These are phyloP conservation scores for Pachydiplax longipennis DNA, from an alignment of 2,888 invertebrate genomes.

Conservation along the genomic window DNA sequence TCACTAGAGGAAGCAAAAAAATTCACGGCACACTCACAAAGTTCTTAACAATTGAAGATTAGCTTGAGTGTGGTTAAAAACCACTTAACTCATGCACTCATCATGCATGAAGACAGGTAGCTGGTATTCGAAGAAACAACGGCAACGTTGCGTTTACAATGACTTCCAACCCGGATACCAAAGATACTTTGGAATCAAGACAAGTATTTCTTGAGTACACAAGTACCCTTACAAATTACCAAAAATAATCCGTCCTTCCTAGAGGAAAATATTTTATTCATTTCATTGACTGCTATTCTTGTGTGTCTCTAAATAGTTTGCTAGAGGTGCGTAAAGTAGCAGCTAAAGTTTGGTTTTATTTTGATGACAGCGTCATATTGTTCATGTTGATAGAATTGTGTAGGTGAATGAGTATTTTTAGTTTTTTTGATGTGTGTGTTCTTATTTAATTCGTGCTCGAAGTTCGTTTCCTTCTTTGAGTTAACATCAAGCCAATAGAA, in stretches of 20 bases:
- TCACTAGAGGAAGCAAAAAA: not conserved
- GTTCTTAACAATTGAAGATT: not conserved
- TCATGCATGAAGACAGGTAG: slow-evolving; percentile 42
- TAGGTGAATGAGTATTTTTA: slow-evolving; percentile 48
- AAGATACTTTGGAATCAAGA: slow-evolving; percentile 49
- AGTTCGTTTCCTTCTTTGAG: not conserved
- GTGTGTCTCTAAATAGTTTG: not conserved
- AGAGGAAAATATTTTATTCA: not conserved
- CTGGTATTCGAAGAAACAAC: slow-evolving; percentile 38
- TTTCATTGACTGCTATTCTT: not conserved
- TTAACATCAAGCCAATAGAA: not conserved
- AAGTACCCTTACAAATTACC: not conserved
- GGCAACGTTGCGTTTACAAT: slow-evolving; percentile 49
- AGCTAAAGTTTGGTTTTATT: slow-evolving; percentile 47
- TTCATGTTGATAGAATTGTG: slow-evolving; percentile 70
- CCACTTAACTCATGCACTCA: slow-evolving; percentile 14
- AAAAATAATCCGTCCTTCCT: not conserved
- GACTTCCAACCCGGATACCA: slow-evolving; percentile 51
- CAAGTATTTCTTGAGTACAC: not conserved
- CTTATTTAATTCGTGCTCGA: slow-evolving; percentile 13
- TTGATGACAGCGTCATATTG: slow-evolving; percentile 69
- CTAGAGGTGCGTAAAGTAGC: not conserved
- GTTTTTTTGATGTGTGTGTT: slow-evolving; percentile 46
- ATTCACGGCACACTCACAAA: not conserved
- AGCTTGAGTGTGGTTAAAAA: not conserved